These are phyloP conservation scores for Keiferia lycopersicella DNA, from an alignment of 2,888 invertebrate genomes.

Conservation along the genomic window DNA sequence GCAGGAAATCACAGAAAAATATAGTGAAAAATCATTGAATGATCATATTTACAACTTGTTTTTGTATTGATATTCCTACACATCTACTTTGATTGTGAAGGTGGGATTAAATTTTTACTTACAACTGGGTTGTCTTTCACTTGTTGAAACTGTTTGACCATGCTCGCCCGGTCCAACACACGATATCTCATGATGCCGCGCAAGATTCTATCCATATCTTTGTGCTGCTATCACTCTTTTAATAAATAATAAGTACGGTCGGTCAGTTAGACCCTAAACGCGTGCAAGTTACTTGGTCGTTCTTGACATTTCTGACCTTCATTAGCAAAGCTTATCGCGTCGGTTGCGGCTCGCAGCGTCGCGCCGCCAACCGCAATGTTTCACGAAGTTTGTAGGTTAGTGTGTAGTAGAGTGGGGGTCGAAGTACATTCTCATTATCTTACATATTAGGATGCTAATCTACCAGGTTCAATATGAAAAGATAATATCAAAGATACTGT, in stretches of 20 bases:
- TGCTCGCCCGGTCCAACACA: conserved; percentile 88
- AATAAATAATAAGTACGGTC: neutral
- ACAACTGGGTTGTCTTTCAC: conserved; percentile 86
- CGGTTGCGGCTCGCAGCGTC: conserved; percentile 16
- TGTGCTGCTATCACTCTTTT: neutral
- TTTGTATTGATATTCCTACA: neutral
- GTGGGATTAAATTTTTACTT: conserved; percentile 60
- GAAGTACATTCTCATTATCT: conserved; percentile 1
- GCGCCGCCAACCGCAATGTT: conserved; percentile 2
- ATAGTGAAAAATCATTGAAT: conserved; percentile 6
- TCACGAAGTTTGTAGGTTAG: conserved; percentile 28
- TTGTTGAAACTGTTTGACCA: conserved; percentile 96
- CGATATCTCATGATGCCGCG: conserved; percentile 95
- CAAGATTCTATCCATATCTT: conserved; percentile 90
- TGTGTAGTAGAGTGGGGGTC: conserved; percentile 19
- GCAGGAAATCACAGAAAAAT: conserved; percentile 12
- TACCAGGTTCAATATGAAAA: neutral
- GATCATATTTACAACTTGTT: neutral
- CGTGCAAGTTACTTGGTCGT: conserved; percentile 36
- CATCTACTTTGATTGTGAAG: conserved; percentile 33
- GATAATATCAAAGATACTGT: neutral
- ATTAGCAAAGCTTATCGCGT: conserved; percentile 64
- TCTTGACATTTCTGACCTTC: conserved; percentile 76
- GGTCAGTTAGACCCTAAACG: neutral
- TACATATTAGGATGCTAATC: neutral